Evolutionary conservation across 2,797 vertebrate genomes (phyloP), one percentile per base, ranked within the genome.

Genomic region (Onychomys leucogaster): DNA sequence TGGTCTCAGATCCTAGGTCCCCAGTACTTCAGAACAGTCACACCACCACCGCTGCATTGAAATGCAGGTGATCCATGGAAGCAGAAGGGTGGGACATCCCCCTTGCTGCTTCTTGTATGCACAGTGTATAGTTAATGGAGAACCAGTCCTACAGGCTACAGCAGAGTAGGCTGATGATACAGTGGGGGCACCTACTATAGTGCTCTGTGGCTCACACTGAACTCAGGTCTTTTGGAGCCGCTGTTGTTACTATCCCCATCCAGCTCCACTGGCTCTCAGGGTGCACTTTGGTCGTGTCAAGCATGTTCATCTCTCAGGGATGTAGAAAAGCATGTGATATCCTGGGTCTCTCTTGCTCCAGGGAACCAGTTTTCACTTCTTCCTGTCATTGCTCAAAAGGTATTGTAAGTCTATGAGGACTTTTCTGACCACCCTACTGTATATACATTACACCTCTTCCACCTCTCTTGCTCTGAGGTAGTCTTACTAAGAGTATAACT

Each of bases 121-220:
- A 11, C 29, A 49, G 46, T 46, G 29, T 86, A 19, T 94, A 92
- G 94, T 88, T 92, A 90, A 83, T 94, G 59, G 69, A 96, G 63
- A 96, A 81, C 19, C 43, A 96, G 29, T 75, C 34, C 43, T 46
- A n/a, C 13, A 63, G 59, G 27, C 19, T 52, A 16, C 32, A 43
- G 75, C 46, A 75, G 46, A 95, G 13, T 2, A 83, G 46, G 12
- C 61, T 85, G 59, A 46, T 69, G 27, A 34, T 61, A 27, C 32
- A 16, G 69, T 21, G 19, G 37, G 25, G 21, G 2, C 63, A 81
- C 46, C 29, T 78, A 23, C 19, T 43, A 4, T 73, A 43, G 78
- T 61, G 34, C 27, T 41, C 43, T 41, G 21, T 82, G 55, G 84
- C 43, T 84, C 55, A 93, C 89, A n/a, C 32, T 46, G 5, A 29